These are phyloP conservation scores for Linnaemya tessellans DNA, from an alignment of 2,888 invertebrate genomes.

Conservation along the genomic window DNA sequence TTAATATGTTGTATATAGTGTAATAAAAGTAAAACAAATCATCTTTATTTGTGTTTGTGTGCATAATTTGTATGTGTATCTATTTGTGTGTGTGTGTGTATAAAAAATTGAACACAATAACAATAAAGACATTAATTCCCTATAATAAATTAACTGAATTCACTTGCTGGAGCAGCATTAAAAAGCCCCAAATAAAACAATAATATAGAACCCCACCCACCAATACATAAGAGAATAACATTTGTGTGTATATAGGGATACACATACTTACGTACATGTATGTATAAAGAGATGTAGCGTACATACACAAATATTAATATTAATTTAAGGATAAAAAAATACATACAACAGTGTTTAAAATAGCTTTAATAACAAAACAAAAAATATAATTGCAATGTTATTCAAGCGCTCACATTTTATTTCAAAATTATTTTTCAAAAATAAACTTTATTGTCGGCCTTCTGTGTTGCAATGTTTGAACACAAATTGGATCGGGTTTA, in stretches of 20 bases:
- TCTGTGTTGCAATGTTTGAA: too few relatives aligned
- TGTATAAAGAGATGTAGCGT: neutral
- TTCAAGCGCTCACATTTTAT: too few relatives aligned
- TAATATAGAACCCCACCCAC: conserved; percentile 52
- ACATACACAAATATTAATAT: conserved; percentile 33
- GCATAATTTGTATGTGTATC: neutral
- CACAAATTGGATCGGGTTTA: too few relatives aligned
- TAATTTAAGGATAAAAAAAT: conserved; percentile 37
- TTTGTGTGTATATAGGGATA: neutral
- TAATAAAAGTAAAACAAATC: conserved; percentile 65
- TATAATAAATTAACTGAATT: conserved; percentile 83
- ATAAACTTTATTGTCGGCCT: too few relatives aligned
- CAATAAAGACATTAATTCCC: conserved; percentile 80
- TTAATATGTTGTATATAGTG: conserved; percentile 44
- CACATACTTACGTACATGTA: neutral
- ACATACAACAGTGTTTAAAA: conserved; percentile 12
- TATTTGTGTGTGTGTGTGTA: neutral
- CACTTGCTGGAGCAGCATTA: conserved; percentile 75
- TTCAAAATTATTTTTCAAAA: too few relatives aligned
- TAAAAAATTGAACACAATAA: conserved; percentile 73
- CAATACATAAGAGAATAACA: conserved; percentile 1
- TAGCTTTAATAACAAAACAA: too few relatives aligned
- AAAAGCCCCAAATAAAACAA: conserved; percentile 52
- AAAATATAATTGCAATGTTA: too few relatives aligned
- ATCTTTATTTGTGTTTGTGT: conserved; percentile 51